phyloP scores from a whole-genome alignment of 2,113 vertebrate genomes.

The Etheostoma spectabile region DNA sequence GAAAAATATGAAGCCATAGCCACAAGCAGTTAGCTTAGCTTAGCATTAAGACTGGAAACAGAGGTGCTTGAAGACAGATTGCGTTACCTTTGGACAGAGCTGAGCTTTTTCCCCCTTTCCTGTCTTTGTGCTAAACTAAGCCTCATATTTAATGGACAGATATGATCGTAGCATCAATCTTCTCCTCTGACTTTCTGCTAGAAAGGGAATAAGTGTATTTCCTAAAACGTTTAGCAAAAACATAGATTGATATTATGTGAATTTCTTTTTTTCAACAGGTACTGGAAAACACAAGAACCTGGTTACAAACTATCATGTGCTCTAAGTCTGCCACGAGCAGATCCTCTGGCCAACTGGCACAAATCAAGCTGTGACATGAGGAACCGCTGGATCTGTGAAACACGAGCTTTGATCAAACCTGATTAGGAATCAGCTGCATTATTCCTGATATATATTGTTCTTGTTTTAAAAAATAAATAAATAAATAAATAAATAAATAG shows the following conservation, averaged over 20 bases:
- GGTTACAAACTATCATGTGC: accelerated
- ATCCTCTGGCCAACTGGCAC: constrained; percentile 48
- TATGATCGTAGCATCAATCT: not conserved
- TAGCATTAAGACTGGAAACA: too few species aligned
- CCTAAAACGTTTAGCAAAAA: not conserved
- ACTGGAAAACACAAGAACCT: not conserved
- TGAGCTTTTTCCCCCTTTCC: too few species aligned
- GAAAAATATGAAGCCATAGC: too few species aligned
- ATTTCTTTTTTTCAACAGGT: constrained; percentile 32
- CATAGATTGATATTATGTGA: not conserved
- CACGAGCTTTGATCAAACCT: constrained; percentile 31
- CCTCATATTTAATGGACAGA: too few species aligned
- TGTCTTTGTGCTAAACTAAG: too few species aligned
- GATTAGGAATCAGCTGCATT: not conserved
- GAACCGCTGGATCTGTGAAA: constrained; percentile 69
- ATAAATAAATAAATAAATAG: not conserved
- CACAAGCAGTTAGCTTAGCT: too few species aligned
- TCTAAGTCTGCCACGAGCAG: not conserved
- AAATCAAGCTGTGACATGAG: not conserved
- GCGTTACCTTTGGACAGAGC: too few species aligned
- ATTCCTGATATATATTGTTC: not conserved
- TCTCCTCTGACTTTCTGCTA: not conserved
- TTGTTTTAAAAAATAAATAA: too few species aligned
- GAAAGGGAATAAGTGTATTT: not conserved
- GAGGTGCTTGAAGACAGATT: too few species aligned